phyloP scores from a whole-genome alignment of 1,140 invertebrate species.

The Nasonia longicornis region DNA sequence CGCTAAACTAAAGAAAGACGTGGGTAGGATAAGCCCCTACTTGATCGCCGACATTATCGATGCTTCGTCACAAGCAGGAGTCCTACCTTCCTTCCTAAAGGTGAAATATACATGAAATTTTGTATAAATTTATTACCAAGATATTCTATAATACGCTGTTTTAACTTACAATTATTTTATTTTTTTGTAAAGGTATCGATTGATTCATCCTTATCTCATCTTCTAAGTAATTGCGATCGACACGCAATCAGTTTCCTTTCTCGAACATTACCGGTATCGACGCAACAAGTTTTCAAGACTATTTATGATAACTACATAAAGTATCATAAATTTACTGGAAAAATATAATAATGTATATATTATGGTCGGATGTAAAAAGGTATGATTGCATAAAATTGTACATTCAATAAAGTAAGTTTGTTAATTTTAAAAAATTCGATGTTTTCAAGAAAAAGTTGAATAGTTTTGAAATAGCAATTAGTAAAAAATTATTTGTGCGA shows the following conservation, averaged over 20 bases:
- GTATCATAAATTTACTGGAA: conserved; percentile 47
- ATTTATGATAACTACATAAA: conserved; percentile 39
- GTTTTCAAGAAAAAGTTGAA: no score
- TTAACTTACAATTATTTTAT: neutral
- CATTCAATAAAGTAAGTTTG: conserved; percentile 26
- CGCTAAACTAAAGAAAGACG: conserved; percentile 42
- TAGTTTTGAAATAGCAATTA: no score
- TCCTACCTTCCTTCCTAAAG: conserved; percentile 32
- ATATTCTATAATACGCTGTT: neutral
- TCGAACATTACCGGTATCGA: conserved; percentile 33
- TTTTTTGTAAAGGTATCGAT: conserved; percentile 30
- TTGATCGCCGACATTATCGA: conserved; percentile 44
- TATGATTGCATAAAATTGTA: neutral
- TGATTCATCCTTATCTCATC: conserved; percentile 33
- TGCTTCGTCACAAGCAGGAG: neutral
- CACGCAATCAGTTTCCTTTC: conserved; percentile 40
- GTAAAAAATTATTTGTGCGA: no score
- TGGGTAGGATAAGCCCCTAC: conserved; percentile 45
- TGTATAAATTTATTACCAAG: neutral
- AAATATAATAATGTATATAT: conserved; percentile 42
- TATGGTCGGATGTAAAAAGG: neutral
- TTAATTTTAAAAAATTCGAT: neutral
- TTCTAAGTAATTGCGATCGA: conserved; percentile 43
- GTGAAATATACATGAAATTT: neutral
- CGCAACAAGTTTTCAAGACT: conserved; percentile 45